Evolutionary conservation across 2,113 vertebrate genomes (phyloP).

Genomic region (Cisticola juncidis): DNA sequence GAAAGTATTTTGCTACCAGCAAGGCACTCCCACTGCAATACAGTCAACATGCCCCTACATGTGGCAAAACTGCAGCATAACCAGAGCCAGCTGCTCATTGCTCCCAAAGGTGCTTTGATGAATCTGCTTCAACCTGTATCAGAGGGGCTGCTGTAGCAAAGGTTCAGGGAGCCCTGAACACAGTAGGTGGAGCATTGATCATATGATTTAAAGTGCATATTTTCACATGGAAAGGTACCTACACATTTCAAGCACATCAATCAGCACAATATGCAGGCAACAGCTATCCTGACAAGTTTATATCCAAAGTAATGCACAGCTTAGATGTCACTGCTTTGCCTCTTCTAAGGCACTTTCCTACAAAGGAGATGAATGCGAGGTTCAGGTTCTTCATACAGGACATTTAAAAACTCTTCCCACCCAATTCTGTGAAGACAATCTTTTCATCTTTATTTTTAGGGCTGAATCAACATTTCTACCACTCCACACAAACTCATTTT

Average conservation of each 20-base stretch:
- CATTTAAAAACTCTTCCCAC: background rate
- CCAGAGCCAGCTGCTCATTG: background rate
- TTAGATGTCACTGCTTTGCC: background rate
- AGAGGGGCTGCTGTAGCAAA: background rate
- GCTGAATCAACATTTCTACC: background rate
- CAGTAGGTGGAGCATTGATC: background rate
- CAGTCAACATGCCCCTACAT: background rate
- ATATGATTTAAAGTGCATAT: background rate
- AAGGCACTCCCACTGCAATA: background rate
- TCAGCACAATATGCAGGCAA: background rate
- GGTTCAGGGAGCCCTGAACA: background rate
- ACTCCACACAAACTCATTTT: background rate
- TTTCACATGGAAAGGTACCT: background rate
- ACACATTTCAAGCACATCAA: background rate
- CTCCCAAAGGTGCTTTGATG: background rate
- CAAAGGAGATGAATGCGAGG: background rate
- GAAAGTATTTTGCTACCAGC: background rate
- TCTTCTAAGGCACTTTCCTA: background rate
- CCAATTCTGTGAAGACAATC: background rate
- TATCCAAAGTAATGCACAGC: background rate
- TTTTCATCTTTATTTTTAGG: background rate
- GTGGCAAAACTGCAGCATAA: background rate
- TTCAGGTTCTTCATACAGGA: background rate
- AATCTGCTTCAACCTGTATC: background rate
- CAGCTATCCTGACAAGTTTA: background rate